Percentiles rank a stretch among this genome's conserved stretches.
Evolutionary conservation across 1,140 invertebrate species (phyloP).

Genomic region (Drosophila cardini): DNA sequence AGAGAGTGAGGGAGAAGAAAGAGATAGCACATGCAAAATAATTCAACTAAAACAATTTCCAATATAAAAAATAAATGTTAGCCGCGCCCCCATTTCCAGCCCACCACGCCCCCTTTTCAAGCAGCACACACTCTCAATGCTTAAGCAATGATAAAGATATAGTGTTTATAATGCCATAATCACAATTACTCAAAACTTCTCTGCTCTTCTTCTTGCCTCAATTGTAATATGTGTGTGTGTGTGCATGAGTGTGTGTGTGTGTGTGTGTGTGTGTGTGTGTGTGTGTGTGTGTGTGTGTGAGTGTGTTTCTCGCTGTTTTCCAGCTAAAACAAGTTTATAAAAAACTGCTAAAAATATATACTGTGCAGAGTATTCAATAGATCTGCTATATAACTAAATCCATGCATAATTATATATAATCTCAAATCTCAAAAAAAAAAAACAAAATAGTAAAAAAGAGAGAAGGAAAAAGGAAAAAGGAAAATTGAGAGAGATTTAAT

Average conservation of each 20-base stretch:
- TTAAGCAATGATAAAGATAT: constrained; percentile 13
- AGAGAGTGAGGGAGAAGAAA: not conserved
- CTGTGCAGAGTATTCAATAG: constrained; percentile 21
- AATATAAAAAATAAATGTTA: constrained; percentile 17
- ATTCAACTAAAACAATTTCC: constrained; percentile 33
- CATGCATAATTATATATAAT: constrained; percentile 14
- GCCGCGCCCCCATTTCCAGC: not conserved
- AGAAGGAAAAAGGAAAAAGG: not conserved
- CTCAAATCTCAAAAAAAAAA: too few relatives aligned
- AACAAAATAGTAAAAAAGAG: not conserved
- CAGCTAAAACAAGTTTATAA: constrained; percentile 2
- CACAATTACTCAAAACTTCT: not conserved
- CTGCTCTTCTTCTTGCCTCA: constrained; percentile 1
- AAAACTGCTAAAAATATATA: not conserved
- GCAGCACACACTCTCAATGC: not conserved
- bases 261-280: too few relatives aligned
- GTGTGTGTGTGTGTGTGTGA: too few relatives aligned
- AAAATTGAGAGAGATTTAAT: constrained; percentile 9
- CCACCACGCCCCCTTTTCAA: not conserved
- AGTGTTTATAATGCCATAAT: constrained; percentile 11
- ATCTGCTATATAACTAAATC: constrained; percentile 18
- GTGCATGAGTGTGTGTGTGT: too few relatives aligned
- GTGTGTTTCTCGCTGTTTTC: constrained; percentile 2
- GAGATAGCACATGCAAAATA: constrained; percentile 19
- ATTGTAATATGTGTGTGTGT: constrained; percentile 10